Evolutionary conservation across 2,888 invertebrate species (phyloP), one percentile per base, ranked within the genome.

Genomic region (Apeira syringaria): DNA sequence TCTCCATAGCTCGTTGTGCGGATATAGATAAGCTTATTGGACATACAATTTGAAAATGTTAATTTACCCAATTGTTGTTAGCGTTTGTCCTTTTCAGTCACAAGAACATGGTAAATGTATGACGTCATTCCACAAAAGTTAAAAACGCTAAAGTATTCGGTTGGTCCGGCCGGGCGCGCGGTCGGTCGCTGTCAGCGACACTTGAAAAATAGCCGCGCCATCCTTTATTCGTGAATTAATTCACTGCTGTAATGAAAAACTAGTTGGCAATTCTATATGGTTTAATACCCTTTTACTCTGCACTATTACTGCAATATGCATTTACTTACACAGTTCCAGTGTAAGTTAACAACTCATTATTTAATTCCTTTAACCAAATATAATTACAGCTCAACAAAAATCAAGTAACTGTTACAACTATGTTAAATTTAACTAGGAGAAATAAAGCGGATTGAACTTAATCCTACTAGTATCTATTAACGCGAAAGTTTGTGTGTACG

Each of bases 151-250:
- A 51, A 36, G 7, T 51, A 48, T 55, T 53, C 47, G 53, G 53
- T 55, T 42, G 50, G 45, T 28, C 33, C 52, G 47, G 17, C 32
- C 39, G 34, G 53, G 32, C 37, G 28, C 53, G 31, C 52, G 47
- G 17, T 31, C 39, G 34, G 53, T 35, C 37, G 28, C 53, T 61
- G 59, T 37, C 34, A 6, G 29, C 59, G 57, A 48, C 62, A 55
- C 47, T 53, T 62, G 62, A 62, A 59, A 61, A 59, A 62, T 61
- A 40, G 57, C 42, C 52, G 38, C 29, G 33, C 29, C 30, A 35
- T 45, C 52, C 53, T 53, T 56, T 59, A 54, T 56, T 50, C 50
- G 22, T 49, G 47, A 58, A 59, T 59, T 56, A 58, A 49, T 47
- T 53, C 52, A 49, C 49, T 31, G 32, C 42, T 49, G 36, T 48